Base-by-base conservation (phyloP, 2,888 invertebrate genomes). In the Dryococelus australis region DNA sequence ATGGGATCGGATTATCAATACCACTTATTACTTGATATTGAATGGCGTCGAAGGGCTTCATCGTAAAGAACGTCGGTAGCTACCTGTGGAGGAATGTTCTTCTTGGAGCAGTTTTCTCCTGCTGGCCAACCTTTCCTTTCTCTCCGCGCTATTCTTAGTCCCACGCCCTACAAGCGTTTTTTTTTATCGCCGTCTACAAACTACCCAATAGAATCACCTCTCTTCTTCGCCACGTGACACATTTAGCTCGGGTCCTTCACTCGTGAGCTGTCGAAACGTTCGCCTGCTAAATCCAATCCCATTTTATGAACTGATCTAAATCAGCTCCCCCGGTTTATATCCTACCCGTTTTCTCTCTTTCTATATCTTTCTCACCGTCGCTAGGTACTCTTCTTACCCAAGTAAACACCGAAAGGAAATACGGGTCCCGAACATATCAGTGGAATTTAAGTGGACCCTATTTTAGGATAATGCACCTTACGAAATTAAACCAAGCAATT, bases 291-390 rank as follows among this genome's bases (percentile, higher is more conserved):
- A 65, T n/a, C 65, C 65, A 65, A 65, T 65, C 65, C 65, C 65
- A 65, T 65, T 65, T 65, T 65, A 65, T 65, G 65, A 65, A 65
- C 65, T 65, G 65, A 65, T 65, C 65, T 65, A 65, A 65, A 65
- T 65, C 65, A 65, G 65, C 8, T n/a, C 65, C 6, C 24, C 65
- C 65, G 65, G 65, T 65, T 65, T 65, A 65, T 65, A n/a, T 65
- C 65, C 65, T 65, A 0, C 24, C 51, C 20, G 13, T 6, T 65
- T 24, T n/a, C n/a, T 2, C n/a, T 16, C n/a, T n/a, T 65, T 65
- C 65, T 65, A 8, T 16, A 20, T 20, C 65, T 65, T 20, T 65
- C 51, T 51, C 51, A 12, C 65, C 8, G 12, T 65, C 20, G 20
- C 47, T 47, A 47, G 47, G 47, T 47, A 47, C 65, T 65, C n/a